Percentiles rank a stretch among this genome's conserved stretches.
Evolutionary conservation across 2,797 vertebrate species (phyloP).

Genomic region (Propithecus deckenii): DNA sequence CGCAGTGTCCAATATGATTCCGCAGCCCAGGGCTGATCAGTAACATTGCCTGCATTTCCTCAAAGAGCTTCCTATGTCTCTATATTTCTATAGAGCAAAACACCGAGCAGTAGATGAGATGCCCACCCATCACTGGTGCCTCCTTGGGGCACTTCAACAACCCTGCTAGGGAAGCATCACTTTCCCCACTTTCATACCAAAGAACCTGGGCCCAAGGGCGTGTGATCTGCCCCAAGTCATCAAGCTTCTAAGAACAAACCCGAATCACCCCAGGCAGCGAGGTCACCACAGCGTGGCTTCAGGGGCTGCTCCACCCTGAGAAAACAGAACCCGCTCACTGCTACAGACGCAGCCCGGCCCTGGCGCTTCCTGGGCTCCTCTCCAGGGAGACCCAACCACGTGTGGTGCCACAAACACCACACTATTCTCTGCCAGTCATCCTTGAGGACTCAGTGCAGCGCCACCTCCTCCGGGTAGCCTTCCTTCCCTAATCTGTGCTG

Average conservation of each 20-base stretch:
- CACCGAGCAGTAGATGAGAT: neutral
- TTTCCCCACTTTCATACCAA: neutral
- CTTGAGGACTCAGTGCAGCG: neutral
- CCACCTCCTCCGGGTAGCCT: neutral
- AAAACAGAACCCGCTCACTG: neutral
- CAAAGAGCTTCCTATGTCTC: neutral
- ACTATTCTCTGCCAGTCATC: accelerated
- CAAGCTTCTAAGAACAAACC: neutral
- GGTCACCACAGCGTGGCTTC: accelerated
- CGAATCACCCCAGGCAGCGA: accelerated
- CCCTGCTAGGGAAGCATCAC: neutral
- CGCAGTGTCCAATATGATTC: neutral
- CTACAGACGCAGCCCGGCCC: neutral
- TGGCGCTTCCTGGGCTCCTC: neutral
- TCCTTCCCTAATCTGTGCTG: neutral
- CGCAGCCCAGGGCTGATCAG: neutral
- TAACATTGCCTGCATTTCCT: neutral
- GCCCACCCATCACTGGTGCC: neutral
- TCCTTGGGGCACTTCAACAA: neutral
- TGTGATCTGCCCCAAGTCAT: neutral
- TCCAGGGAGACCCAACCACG: neutral
- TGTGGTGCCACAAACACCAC: accelerated
- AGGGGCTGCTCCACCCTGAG: neutral
- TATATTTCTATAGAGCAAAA: neutral
- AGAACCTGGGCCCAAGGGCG: neutral